Base-by-base conservation (phyloP, 2,797 vertebrate species). In the Telmatherina bonti region DNA sequence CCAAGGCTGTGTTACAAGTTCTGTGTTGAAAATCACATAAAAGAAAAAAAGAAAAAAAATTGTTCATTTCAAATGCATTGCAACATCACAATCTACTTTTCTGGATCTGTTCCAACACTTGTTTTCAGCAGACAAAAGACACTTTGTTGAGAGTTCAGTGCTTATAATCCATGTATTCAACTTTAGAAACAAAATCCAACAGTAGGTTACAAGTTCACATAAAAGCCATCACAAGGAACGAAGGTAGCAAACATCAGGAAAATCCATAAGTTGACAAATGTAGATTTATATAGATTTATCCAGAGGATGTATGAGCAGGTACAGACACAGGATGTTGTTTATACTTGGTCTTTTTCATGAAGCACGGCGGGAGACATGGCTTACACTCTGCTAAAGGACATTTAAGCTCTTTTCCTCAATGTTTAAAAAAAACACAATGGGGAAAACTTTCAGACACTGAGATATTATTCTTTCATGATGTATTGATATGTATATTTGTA, bases 171-270 rank as follows among this genome's bases (percentile, higher is more conserved):
- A 57, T 70, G 67, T 62, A 74, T 88, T 82, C 68, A 73, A 82
- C 87, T 77, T 84, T 82, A 86, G 79, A 87, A 78, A 84, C 62
- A 47, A 74, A 83, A 84, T 81, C 78, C 33, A 20, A 84, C 73
- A 62, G 27, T 35, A 67, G 54, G 64, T 74, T 76, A 70, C 59
- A 45, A 80, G 66, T 70, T 51, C 63, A 70, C 71, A 45, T 73
- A 27, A 10, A n/a, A 53, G 27, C 29, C 43, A 49, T 35, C 51
- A 24, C 22, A 70, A 59, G 20, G 45, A 61, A 33, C 8, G 6
- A 35, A 70, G 1, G 33, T 16, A n/a, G 11, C 29, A 33, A 62
- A 54, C 24, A 33, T 31, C 1, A 27, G 11, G 16, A 62, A 41
- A 63, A 53, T 69, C 7, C 26, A 8, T 45, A 8, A 24, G 53